Percentiles rank a stretch among this genome's conserved stretches.
Conservation (phyloP, 2,797 vertebrate species). For the Sarcoramphus papa region DNA sequence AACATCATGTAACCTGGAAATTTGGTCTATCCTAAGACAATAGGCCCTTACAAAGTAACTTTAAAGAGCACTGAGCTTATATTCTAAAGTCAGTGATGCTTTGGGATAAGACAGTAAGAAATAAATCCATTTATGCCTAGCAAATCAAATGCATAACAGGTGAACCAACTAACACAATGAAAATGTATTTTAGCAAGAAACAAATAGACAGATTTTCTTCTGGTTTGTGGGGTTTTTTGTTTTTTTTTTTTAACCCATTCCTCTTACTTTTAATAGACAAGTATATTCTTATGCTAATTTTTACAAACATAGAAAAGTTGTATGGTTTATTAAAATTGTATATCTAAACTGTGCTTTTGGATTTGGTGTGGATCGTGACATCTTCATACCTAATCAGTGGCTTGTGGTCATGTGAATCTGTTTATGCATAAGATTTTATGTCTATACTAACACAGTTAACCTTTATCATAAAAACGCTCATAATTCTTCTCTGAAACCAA, state of each 20-base stretch:
- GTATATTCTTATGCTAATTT: not conserved
- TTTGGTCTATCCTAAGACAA: not conserved
- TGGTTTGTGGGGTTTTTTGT: not conserved
- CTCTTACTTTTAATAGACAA: not conserved
- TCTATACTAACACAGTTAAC: not conserved
- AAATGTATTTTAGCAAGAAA: not conserved
- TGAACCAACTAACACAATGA: not conserved
- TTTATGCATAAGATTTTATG: not conserved
- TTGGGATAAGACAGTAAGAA: not conserved
- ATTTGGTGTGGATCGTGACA: not conserved
- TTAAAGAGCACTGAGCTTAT: not conserved
- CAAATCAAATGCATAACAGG: not conserved
- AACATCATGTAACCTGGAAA: not conserved
- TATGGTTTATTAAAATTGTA: not conserved
- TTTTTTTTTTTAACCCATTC: not conserved
- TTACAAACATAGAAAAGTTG: not conserved
- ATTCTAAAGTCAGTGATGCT: not conserved
- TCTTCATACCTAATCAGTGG: not conserved
- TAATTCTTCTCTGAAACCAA: not conserved
- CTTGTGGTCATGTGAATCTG: not conserved
- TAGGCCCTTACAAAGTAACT: not conserved
- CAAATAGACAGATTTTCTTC: not conserved
- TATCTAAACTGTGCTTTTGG: fast-evolving
- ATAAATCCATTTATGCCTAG: not conserved
- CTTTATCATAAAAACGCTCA: not conserved